A percentile compares a stretch with the other conserved stretches of the same genome.
Conservation (phyloP, 2,113 vertebrate species). For the Helogale parvula region DNA sequence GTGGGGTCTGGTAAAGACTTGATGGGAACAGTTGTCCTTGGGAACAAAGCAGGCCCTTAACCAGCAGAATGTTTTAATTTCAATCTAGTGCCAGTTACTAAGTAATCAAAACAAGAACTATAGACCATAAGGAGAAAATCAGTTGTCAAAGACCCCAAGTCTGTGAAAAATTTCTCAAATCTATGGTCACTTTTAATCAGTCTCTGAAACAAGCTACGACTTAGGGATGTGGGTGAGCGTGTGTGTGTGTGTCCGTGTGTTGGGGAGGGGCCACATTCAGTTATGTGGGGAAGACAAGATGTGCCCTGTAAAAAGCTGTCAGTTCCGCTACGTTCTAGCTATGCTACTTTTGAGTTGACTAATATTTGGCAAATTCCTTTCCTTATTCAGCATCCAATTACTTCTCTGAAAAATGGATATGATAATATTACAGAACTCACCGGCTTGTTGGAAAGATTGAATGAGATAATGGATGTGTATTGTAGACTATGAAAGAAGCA, state of each 20-base stretch:
- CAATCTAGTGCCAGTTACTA: not conserved
- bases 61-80: not conserved
- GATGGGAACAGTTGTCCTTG: not conserved
- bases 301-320: not conserved
- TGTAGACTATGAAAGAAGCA: not conserved
- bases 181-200: not conserved
- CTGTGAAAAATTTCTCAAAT: not conserved
- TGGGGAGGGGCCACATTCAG: not conserved
- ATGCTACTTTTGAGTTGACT: not conserved
- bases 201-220: not conserved
- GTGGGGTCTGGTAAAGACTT: not conserved
- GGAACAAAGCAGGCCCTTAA: not conserved
- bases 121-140: not conserved
- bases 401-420: not conserved
- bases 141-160: not conserved
- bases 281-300: not conserved
- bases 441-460: not conserved
- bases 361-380: not conserved
- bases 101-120: not conserved
- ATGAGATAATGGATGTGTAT: not conserved
- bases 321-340: not conserved
- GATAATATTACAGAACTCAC: not conserved
- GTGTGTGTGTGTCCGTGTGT: not conserved
- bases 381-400: not conserved
- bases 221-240: not conserved